Percentiles rank a stretch among this genome's conserved stretches.
phyloP scores from a whole-genome alignment of 2,797 vertebrate species.

The Pipistrellus pipistrellus region DNA sequence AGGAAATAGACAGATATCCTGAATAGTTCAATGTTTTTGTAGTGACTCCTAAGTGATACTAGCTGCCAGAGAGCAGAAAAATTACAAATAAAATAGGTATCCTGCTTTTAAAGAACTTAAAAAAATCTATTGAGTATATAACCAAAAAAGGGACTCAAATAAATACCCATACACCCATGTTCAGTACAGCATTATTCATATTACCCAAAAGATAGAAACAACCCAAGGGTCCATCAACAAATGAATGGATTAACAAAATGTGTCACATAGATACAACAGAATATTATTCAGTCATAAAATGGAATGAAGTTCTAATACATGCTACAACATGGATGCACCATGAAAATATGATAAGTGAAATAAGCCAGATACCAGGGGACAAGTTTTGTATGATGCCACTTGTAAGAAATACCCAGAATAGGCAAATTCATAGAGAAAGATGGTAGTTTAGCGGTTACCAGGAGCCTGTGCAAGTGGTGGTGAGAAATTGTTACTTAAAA shows the following conservation, averaged over 20 bases:
- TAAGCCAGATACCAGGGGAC: slow-evolving; percentile 9
- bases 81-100: slow-evolving; percentile 28
- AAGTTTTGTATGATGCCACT: slow-evolving; percentile 9
- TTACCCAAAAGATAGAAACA: slow-evolving; percentile 1
- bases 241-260: background rate
- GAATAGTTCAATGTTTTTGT: background rate
- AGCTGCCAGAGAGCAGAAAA: background rate
- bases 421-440: slow-evolving; percentile 40
- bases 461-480: background rate
- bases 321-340: background rate
- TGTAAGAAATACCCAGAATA: slow-evolving; percentile 14
- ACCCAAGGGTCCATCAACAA: background rate
- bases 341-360: slow-evolving; percentile 53
- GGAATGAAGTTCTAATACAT: slow-evolving; percentile 16
- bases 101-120: slow-evolving; percentile 35
- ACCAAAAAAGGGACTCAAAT: background rate
- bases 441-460: background rate
- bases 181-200: slow-evolving; percentile 3
- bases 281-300: background rate
- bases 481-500: background rate
- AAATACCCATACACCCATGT: background rate
- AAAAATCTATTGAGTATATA: background rate
- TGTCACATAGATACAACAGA: background rate
- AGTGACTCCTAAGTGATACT: slow-evolving; percentile 12
- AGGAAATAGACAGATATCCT: slow-evolving; percentile 4